These are phyloP conservation scores for Probaryconus sp. DNA, from an alignment of 1,140 invertebrate genomes.

Conservation along the genomic window DNA sequence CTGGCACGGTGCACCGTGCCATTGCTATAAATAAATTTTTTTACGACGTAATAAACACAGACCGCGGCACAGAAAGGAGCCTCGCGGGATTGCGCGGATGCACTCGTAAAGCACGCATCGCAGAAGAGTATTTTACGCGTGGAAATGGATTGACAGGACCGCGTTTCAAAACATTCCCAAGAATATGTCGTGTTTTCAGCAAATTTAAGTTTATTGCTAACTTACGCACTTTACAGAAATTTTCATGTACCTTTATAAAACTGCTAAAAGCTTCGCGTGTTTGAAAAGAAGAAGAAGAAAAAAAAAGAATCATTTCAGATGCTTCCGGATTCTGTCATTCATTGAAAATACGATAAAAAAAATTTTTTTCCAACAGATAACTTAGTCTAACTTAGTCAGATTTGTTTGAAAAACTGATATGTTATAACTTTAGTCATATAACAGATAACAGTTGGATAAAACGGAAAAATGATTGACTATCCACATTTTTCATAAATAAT, in stretches of 20 bases:
- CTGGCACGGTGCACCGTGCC: conserved; percentile 22
- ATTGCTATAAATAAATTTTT: conserved; percentile 56
- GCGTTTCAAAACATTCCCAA: conserved; percentile 27
- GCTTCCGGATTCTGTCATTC: too few species aligned
- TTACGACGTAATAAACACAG: conserved; percentile 45
- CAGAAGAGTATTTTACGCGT: conserved; percentile 31
- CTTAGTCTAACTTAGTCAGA: too few species aligned
- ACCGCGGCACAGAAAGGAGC: conserved; percentile 28
- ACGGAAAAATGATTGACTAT: too few species aligned
- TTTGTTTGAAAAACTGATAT: too few species aligned
- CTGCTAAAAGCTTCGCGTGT: conserved; percentile 26
- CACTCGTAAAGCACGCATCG: conserved; percentile 45
- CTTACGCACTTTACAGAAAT: conserved; percentile 12
- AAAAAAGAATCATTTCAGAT: too few species aligned
- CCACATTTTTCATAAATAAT: too few species aligned
- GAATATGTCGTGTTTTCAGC: conserved; percentile 32
- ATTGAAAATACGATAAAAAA: too few species aligned
- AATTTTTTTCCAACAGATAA: too few species aligned
- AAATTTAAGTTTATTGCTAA: conserved; percentile 37
- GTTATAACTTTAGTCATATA: too few species aligned
- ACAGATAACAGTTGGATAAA: too few species aligned
- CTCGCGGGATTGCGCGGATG: conserved; percentile 37
- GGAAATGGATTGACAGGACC: conserved; percentile 47
- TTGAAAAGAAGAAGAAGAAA: conserved; percentile 13
- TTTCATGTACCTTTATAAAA: conserved; percentile 22